Evolutionary conservation across 1,140 invertebrate species (phyloP).

Genomic region (Diabrotica virgifera): DNA sequence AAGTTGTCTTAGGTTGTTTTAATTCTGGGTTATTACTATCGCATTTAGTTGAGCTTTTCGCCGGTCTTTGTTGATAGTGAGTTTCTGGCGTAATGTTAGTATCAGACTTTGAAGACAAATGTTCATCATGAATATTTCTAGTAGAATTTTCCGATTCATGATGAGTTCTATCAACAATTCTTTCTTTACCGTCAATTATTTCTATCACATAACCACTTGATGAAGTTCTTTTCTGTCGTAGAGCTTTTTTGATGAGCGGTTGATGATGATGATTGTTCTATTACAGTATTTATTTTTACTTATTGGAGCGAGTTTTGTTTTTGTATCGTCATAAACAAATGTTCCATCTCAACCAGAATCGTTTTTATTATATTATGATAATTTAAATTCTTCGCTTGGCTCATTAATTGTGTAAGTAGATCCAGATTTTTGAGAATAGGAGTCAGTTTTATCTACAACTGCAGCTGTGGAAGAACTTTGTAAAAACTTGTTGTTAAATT

Average conservation of each 20-base stretch:
- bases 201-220: conserved; percentile 57
- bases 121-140: conserved; percentile 51
- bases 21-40: conserved; percentile 54
- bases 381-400: conserved; percentile 42
- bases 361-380: conserved; percentile 47
- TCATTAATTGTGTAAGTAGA: conserved; percentile 46
- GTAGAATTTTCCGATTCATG: conserved; percentile 54
- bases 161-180: conserved; percentile 55
- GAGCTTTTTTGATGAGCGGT: conserved; percentile 36
- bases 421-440: conserved; percentile 30
- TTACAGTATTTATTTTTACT: conserved; percentile 13
- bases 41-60: conserved; percentile 54
- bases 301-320: conserved; percentile 10
- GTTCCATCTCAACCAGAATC: conserved; percentile 55
- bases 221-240: conserved; percentile 52
- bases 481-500: neutral
- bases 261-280: conserved; percentile 32
- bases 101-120: conserved; percentile 49
- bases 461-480: neutral
- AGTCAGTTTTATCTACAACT: neutral
- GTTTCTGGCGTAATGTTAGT: conserved; percentile 53
- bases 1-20: conserved; percentile 35
- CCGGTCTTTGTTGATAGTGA: conserved; percentile 53
- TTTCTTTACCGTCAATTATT: conserved; percentile 59
- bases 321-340: conserved; percentile 49